Conservation (phyloP, 2,113 vertebrate species). For the Silurus glanis region DNA sequence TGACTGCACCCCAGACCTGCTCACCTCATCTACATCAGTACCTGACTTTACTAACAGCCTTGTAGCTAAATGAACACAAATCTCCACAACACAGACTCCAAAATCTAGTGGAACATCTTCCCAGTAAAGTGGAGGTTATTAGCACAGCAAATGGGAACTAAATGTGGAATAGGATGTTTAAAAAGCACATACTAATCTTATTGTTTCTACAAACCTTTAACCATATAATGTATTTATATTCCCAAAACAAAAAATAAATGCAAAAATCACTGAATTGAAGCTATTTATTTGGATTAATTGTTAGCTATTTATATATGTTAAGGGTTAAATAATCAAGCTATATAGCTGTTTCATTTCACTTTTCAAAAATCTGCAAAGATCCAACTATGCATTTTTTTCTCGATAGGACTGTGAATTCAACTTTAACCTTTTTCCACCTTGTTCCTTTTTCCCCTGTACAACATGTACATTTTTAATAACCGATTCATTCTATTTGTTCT, state of each 20-base stretch:
- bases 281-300: not conserved
- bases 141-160: too few relatives aligned
- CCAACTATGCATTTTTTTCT: constrained; percentile 18
- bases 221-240: not conserved
- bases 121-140: too few relatives aligned
- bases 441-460: not conserved
- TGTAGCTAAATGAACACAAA: too few relatives aligned
- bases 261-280: not conserved
- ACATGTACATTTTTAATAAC: not conserved
- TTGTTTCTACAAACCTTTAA: too few relatives aligned
- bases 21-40: too few relatives aligned
- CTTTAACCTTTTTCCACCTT: not conserved
- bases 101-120: too few relatives aligned
- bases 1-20: too few relatives aligned
- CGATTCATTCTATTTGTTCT: too few relatives aligned
- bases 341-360: not conserved
- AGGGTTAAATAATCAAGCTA: not conserved
- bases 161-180: too few relatives aligned
- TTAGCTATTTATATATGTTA: not conserved
- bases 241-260: not conserved
- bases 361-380: not conserved
- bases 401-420: not conserved
- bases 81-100: too few relatives aligned
- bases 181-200: too few relatives aligned
- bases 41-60: too few relatives aligned